Conservation (phyloP, 2,797 vertebrate genomes). For the Muscicapa striata region DNA sequence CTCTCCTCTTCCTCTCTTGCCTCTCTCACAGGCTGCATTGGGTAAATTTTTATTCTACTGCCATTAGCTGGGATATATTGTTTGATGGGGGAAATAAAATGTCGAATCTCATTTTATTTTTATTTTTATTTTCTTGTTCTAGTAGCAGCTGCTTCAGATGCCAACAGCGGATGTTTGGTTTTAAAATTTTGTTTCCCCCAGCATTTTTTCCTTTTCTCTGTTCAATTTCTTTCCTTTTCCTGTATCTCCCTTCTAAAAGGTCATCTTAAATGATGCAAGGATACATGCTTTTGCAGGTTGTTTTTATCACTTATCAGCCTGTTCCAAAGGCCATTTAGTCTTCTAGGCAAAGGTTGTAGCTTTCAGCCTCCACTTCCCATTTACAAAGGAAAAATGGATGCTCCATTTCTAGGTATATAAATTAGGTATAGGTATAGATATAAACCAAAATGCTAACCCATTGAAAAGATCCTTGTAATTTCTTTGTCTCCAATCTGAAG, state of each 20-base stretch:
- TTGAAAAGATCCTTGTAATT: constrained; percentile 44
- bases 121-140: constrained; percentile 63
- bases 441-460: constrained; percentile 47
- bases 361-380: constrained; percentile 44
- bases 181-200: constrained; percentile 41
- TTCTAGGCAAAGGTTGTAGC: constrained; percentile 55
- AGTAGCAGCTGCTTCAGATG: constrained; percentile 37
- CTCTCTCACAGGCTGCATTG: constrained; percentile 2
- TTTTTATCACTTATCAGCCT: constrained; percentile 56
- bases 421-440: constrained; percentile 35
- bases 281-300: constrained; percentile 46
- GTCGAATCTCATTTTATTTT: constrained; percentile 60
- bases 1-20: constrained; percentile 64
- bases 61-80: constrained; percentile 76
- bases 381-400: constrained; percentile 40
- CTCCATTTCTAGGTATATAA: constrained; percentile 11
- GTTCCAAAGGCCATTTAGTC: constrained; percentile 44
- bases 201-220: not conserved
- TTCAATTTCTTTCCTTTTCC: not conserved
- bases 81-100: constrained; percentile 75
- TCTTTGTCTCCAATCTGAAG: constrained; percentile 44
- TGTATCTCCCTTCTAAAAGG: constrained; percentile 53
- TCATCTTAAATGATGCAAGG: constrained; percentile 66
- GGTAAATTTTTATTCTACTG: constrained; percentile 75
- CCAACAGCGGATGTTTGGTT: constrained; percentile 15